Evolutionary conservation across 2,888 invertebrate species (phyloP), one percentile per base, ranked within the genome.

Genomic region (Fragum sueziense): DNA sequence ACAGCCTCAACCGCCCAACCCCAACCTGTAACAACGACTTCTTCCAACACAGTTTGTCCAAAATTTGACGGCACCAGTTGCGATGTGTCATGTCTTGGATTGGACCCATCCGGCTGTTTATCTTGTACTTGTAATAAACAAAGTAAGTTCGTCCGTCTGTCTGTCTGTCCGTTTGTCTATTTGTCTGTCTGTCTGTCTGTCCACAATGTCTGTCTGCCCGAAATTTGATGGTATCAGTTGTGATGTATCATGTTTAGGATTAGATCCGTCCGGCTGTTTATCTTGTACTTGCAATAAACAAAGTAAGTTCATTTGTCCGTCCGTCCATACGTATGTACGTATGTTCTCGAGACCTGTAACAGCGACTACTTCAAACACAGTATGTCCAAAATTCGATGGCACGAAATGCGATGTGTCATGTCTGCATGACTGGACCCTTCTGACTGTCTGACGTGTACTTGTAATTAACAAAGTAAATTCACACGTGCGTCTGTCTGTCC

Each of bases 191-290:
- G 41, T 41, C 41, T 17, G 41, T 41, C 41, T 11, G 11, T 11
- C 41, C n/a, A 34, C 51, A 47, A 22, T 67, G 33, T n/a, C 69
- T 33, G 47, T 33, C 2, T 79, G 79, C 37, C 69, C 69, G 9
- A 70, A 70, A 0, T 76, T 79, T 65, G 79, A 79, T 34, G 69
- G 54, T 9, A 29, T 70, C 25, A 68, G 69, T 25, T 79, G 79
- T 59, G 62, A 69, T 22, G 62, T 69, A 22, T 54, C 68, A 22
- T 79, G 79, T 54, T 29, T 79, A 11, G 62, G 41, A 67, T 17
- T 76, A 17, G 73, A 79, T 25, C 20, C 0, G 1, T 61, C 68
- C 20, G 79, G 79, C n/a, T 79, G 79, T 47, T 22, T 79, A n/a
- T 47, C 73, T 9, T 79, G 79, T 52, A 57, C 75, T 57, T 79